Conservation (phyloP, 2,113 vertebrate species). For the Syngnathus floridae region DNA sequence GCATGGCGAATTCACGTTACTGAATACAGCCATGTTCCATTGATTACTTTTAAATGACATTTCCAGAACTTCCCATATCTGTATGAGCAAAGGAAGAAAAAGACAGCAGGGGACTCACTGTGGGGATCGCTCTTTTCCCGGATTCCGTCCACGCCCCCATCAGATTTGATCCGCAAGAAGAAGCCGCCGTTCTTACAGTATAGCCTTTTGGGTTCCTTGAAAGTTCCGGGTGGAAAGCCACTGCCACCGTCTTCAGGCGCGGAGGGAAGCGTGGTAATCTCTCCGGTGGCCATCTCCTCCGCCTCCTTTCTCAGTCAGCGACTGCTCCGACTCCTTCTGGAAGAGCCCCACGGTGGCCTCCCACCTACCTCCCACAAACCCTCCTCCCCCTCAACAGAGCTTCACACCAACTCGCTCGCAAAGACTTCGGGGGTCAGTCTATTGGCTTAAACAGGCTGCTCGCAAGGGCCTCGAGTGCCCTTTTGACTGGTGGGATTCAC, state of each 20-base stretch:
- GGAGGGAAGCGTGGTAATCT: constrained; percentile 81
- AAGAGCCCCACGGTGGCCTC: constrained; percentile 53
- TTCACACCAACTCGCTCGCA: constrained; percentile 35
- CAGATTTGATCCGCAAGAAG: constrained; percentile 86
- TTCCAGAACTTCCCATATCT: constrained; percentile 24
- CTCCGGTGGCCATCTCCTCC: constrained; percentile 77
- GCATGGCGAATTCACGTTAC: constrained; percentile 26
- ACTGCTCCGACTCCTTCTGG: constrained; percentile 39
- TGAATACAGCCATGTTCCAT: constrained; percentile 33
- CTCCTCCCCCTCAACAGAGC: constrained; percentile 49
- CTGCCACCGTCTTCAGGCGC: constrained; percentile 74
- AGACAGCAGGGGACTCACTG: constrained; percentile 72
- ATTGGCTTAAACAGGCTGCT: constrained; percentile 19
- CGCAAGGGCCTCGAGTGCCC: constrained; percentile 41
- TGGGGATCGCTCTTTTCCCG: constrained; percentile 91
- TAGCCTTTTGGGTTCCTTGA: constrained; percentile 89
- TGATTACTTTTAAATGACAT: constrained; percentile 17
- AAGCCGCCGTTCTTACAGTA: constrained; percentile 97
- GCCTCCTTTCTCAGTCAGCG: constrained; percentile 16
- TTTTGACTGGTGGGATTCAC: constrained; percentile 19
- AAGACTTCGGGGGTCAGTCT: constrained; percentile 55
- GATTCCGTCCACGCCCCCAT: constrained; percentile 87
- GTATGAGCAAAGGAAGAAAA: constrained; percentile 24
- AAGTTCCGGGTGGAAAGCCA: constrained; percentile 81
- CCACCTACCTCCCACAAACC: constrained; percentile 49